A percentile compares a stretch with the other conserved stretches of the same genome.
Conservation (phyloP, 2,797 vertebrate species). For the Rhinoraja longicauda region DNA sequence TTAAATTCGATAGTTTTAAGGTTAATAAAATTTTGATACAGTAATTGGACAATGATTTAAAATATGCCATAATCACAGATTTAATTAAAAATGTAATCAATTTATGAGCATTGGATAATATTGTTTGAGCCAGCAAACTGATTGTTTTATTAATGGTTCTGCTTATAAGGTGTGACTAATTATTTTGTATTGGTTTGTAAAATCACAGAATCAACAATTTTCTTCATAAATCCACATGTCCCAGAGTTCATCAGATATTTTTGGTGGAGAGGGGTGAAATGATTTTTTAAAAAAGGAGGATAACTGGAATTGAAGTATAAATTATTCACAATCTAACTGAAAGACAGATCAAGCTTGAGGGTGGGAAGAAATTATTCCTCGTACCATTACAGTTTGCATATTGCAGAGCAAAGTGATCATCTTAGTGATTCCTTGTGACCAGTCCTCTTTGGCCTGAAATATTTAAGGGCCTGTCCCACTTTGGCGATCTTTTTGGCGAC, state of each 20-base stretch:
- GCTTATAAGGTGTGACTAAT: neutral
- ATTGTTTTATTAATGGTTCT: neutral
- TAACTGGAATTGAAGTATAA: neutral
- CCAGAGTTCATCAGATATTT: neutral
- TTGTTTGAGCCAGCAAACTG: too few species aligned
- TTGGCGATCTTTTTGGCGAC: too few species aligned
- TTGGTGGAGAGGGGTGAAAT: neutral
- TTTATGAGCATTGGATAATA: neutral
- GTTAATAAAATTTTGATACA: conserved; percentile 29
- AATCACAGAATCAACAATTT: conserved; percentile 15
- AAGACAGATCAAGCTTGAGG: neutral
- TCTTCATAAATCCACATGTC: neutral
- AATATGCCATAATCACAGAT: neutral
- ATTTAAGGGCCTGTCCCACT: too few species aligned
- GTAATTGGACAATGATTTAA: conserved; percentile 13
- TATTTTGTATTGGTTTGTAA: conserved; percentile 25
- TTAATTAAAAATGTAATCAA: conserved; percentile 22
- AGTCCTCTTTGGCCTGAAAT: too few species aligned
- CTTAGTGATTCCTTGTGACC: too few species aligned
- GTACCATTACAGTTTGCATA: too few species aligned
- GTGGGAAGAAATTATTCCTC: neutral
- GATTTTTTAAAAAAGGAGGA: too few species aligned
- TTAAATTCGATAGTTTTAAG: neutral
- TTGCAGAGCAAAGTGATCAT: neutral
- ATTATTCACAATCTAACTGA: neutral